Conservation (phyloP, 2,888 invertebrate genomes). For the Yponomeuta evonymella region DNA sequence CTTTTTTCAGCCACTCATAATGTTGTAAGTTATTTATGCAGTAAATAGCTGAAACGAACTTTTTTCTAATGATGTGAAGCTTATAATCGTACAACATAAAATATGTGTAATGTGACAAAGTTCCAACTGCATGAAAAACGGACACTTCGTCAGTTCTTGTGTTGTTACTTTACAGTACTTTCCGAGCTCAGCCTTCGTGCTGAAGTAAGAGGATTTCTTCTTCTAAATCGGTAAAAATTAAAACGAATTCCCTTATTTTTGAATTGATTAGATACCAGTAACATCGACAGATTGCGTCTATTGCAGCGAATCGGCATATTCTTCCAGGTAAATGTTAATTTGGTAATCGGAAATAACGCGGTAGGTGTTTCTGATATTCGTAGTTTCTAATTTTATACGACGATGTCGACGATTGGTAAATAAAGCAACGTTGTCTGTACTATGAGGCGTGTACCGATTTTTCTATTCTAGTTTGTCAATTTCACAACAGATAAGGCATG, state of each 20-base stretch:
- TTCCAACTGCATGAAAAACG: neutral
- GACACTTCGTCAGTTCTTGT: neutral
- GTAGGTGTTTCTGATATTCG: too few species aligned
- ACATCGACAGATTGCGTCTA: neutral
- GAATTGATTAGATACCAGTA: constrained; percentile 2
- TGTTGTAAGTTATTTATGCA: neutral
- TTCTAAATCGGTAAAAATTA: neutral
- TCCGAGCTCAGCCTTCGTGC: neutral
- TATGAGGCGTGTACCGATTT: too few species aligned
- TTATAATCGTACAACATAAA: neutral
- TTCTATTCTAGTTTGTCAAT: neutral
- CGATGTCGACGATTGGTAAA: too few species aligned
- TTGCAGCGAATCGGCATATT: neutral
- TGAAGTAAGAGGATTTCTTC: constrained; percentile 2
- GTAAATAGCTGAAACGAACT: neutral
- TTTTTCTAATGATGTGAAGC: neutral
- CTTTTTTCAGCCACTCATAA: neutral
- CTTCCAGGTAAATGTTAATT: neutral
- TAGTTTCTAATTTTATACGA: too few species aligned
- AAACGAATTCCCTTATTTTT: neutral
- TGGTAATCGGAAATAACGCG: too few species aligned
- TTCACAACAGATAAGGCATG: too few species aligned
- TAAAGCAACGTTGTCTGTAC: too few species aligned
- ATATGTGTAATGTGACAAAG: neutral
- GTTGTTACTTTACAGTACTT: constrained; percentile 6